These are phyloP conservation scores for Chamaetylas fuelleborni DNA, from an alignment of 2,113 vertebrate species.

Conservation along the genomic window DNA sequence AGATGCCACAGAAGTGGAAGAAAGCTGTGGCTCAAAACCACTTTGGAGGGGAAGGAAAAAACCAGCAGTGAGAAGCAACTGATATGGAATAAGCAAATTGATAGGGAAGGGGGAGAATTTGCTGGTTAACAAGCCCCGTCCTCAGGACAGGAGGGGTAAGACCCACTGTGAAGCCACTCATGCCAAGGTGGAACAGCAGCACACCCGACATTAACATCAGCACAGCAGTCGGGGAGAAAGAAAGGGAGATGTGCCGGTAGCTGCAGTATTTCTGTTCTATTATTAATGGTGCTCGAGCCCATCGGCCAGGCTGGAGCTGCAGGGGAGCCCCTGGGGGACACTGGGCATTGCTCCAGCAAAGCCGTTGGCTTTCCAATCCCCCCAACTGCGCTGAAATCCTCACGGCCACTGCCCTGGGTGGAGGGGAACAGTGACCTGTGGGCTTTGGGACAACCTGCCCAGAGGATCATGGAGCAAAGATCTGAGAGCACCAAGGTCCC, in stretches of 20 bases:
- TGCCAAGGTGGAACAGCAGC: not conserved
- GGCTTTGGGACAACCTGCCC: not conserved
- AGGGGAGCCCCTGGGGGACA: not conserved
- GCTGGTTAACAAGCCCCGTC: not conserved
- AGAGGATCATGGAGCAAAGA: not conserved
- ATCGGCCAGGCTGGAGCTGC: not conserved
- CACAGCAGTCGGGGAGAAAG: accelerated
- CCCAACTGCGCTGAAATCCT: accelerated
- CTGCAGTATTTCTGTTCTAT: not conserved
- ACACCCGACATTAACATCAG: not conserved
- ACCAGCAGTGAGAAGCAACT: not conserved
- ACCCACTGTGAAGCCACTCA: accelerated
- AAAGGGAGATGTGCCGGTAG: not conserved
- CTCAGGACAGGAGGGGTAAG: not conserved
- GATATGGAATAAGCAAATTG: not conserved
- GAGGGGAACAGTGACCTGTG: not conserved
- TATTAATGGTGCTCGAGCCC: not conserved
- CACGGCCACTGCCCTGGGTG: accelerated
- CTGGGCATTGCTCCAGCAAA: not conserved
- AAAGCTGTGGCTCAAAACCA: not conserved
- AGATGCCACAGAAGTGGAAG: not conserved
- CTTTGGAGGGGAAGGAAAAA: accelerated
- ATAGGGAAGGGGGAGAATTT: not conserved
- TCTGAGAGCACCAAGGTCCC: not conserved
- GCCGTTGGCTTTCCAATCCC: not conserved